These are phyloP conservation scores for Alethe diademata DNA, from an alignment of 2,113 vertebrate species.

Conservation along the genomic window DNA sequence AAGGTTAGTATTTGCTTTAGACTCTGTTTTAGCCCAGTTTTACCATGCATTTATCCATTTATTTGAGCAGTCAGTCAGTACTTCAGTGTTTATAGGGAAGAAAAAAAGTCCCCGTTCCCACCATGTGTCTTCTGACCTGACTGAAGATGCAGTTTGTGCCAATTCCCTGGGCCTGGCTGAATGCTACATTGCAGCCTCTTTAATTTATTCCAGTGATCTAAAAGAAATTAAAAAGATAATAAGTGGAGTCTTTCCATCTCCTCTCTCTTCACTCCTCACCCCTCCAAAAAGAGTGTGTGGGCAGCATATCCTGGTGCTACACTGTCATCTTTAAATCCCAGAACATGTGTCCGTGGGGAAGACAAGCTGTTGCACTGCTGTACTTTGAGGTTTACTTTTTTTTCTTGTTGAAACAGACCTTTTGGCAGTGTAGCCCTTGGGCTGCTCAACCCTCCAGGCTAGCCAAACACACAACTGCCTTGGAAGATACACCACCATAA, in stretches of 20 bases:
- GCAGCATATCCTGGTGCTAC: neutral
- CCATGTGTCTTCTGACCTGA: neutral
- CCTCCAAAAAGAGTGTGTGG: neutral
- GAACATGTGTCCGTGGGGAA: neutral
- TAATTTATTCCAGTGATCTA: neutral
- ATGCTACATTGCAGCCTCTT: neutral
- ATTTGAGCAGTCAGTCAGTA: neutral
- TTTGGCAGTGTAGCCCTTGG: neutral
- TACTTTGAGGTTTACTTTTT: neutral
- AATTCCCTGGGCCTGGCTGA: neutral
- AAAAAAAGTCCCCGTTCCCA: neutral
- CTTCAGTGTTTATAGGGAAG: neutral
- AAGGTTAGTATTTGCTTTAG: conserved; percentile 25
- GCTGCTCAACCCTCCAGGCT: neutral
- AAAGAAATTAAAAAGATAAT: neutral
- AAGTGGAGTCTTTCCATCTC: neutral
- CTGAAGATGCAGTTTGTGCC: neutral
- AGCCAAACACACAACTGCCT: neutral
- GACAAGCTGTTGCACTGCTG: neutral
- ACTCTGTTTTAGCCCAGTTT: neutral
- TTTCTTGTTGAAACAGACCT: neutral
- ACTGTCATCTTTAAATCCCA: neutral
- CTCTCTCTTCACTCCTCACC: neutral
- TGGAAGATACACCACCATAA: neutral
- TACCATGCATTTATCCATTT: neutral